Evolutionary conservation across 2,113 vertebrate genomes (phyloP).

Genomic region (Cyprinodon brontotheroides): DNA sequence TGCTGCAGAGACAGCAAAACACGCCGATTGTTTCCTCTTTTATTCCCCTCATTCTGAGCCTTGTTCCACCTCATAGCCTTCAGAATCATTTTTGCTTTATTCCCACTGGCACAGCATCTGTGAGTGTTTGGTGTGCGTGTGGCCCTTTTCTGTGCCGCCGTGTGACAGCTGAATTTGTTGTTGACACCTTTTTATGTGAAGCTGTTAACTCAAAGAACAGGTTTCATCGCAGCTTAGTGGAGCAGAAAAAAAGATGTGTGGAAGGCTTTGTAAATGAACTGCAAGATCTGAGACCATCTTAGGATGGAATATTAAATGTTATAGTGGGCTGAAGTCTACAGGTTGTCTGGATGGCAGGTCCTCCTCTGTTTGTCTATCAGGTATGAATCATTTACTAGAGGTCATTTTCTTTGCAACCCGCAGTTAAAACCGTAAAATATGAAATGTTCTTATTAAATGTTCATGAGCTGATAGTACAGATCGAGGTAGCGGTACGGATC

Average conservation of each 20-base stretch:
- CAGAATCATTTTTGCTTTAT: conserved; percentile 4
- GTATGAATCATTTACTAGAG: no score
- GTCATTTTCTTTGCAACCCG: no score
- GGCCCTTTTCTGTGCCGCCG: not conserved
- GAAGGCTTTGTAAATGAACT: not conserved
- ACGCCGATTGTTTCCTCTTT: not conserved
- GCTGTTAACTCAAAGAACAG: conserved; percentile 5
- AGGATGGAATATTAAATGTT: not conserved
- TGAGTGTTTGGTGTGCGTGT: not conserved
- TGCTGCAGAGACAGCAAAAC: not conserved
- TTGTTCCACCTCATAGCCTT: not conserved
- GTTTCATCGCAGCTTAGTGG: conserved; percentile 5
- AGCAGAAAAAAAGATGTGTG: not conserved
- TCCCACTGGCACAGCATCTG: not conserved
- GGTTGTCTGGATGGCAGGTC: no score
- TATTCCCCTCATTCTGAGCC: conserved; percentile 1
- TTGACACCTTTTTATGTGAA: not conserved
- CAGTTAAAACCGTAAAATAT: no score
- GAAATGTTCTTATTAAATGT: no score
- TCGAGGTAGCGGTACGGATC: no score
- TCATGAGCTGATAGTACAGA: no score
- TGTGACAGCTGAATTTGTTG: conserved; percentile 3
- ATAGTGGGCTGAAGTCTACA: no score
- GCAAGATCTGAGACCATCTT: not conserved
- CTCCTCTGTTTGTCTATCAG: no score